phyloP scores from a whole-genome alignment of 92 coral and sea anemone genomes.

The Pocillopora meandrina region DNA sequence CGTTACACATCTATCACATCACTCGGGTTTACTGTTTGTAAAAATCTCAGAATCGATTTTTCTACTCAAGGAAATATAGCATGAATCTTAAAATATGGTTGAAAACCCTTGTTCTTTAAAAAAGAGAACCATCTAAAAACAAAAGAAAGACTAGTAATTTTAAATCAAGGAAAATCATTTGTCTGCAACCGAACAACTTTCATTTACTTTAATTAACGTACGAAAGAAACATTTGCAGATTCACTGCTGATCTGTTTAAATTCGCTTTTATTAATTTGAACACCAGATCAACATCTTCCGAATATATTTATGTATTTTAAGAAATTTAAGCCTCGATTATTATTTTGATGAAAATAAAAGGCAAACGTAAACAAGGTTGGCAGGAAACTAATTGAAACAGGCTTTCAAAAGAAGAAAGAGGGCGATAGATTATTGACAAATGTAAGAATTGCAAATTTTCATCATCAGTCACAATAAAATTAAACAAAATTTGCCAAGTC shows the following conservation, averaged over 20 bases:
- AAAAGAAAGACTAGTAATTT: background rate
- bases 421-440: background rate
- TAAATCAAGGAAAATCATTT: background rate
- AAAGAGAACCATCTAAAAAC: background rate
- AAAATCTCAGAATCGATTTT: too few species aligned
- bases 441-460: background rate
- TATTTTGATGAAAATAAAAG: slow-evolving; percentile 15
- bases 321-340: slow-evolving; percentile 9
- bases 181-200: slow-evolving; percentile 4
- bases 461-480: background rate
- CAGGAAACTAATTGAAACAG: slow-evolving; percentile 6
- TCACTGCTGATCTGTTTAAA: background rate
- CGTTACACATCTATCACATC: background rate
- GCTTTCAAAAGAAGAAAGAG: background rate
- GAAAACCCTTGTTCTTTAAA: too few species aligned
- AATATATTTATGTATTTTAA: slow-evolving; percentile 11
- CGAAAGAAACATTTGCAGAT: background rate
- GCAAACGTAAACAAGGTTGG: background rate
- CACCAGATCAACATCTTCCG: background rate
- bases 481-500: background rate
- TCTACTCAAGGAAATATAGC: too few species aligned
- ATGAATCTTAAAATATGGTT: too few species aligned
- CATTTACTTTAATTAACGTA: background rate
- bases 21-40: too few species aligned
- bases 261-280: background rate